These are phyloP conservation scores for Tiaroga cobitis DNA, from an alignment of 2,797 vertebrate species.

Conservation along the genomic window DNA sequence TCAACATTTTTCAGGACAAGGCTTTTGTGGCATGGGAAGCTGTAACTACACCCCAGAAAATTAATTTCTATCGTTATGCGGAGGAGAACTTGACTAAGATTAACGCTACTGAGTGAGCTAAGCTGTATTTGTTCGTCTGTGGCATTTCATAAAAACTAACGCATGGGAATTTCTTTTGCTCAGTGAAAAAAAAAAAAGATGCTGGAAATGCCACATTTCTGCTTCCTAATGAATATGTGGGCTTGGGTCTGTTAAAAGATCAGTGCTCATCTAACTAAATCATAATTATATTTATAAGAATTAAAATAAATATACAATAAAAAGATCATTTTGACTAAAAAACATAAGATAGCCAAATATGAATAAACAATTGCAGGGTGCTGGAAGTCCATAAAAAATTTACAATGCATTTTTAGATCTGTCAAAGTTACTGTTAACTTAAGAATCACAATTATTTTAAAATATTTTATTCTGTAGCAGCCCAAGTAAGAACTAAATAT, in stretches of 20 bases:
- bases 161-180: constrained; percentile 27
- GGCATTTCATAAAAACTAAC: constrained; percentile 34
- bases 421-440: not conserved
- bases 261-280: not conserved
- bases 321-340: not conserved
- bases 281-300: not conserved
- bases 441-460: not conserved
- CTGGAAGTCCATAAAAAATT: not conserved
- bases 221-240: constrained; percentile 4
- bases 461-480: not conserved
- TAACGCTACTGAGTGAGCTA: constrained; percentile 41
- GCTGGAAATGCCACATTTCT: constrained; percentile 34
- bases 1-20: constrained; percentile 48
- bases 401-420: too few species aligned
- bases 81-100: constrained; percentile 41
- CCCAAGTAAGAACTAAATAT: not conserved
- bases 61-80: constrained; percentile 34
- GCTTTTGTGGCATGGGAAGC: constrained; percentile 34
- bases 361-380: not conserved
- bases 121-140: constrained; percentile 36
- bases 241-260: not conserved
- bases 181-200: not conserved
- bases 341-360: too few species aligned
- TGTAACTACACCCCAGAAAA: constrained; percentile 43
- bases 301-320: not conserved